Conservation (phyloP, 2,888 invertebrate species). For the Petrolisthes manimaculis region DNA sequence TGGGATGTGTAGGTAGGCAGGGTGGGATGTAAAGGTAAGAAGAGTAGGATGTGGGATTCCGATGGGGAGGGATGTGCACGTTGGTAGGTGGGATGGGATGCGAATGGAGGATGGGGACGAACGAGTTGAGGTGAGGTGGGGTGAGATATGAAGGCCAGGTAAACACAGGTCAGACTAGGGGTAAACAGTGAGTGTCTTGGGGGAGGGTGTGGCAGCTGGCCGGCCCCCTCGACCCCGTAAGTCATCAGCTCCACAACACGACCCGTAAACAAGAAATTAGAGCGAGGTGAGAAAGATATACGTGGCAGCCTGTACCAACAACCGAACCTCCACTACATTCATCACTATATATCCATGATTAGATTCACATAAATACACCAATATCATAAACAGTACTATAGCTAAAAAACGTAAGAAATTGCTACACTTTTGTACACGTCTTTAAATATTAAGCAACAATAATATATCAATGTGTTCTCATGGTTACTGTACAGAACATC, state of each 20-base stretch:
- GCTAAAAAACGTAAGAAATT: background rate
- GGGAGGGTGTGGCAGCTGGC: background rate
- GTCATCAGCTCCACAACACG: background rate
- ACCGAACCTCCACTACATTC: background rate
- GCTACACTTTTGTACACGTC: too few relatives aligned
- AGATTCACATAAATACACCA: background rate
- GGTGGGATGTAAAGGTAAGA: background rate
- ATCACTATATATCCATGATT: too few relatives aligned
- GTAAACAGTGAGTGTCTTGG: background rate
- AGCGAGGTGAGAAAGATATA: background rate
- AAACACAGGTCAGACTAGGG: background rate
- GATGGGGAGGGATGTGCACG: background rate
- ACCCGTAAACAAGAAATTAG: background rate
- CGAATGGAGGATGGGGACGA: background rate
- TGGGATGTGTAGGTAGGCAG: background rate
- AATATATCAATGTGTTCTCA: too few relatives aligned
- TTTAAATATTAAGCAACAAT: too few relatives aligned
- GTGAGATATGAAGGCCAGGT: background rate
- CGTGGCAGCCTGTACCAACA: background rate
- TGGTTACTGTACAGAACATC: too few relatives aligned
- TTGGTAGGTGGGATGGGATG: background rate
- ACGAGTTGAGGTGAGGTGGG: background rate
- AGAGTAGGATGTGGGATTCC: background rate
- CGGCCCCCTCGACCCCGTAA: background rate
- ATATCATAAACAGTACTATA: background rate